A percentile compares a stretch with the other conserved stretches of the same genome.
Conservation (phyloP, 2,113 vertebrate species). For the Pogonocichla stellata region DNA sequence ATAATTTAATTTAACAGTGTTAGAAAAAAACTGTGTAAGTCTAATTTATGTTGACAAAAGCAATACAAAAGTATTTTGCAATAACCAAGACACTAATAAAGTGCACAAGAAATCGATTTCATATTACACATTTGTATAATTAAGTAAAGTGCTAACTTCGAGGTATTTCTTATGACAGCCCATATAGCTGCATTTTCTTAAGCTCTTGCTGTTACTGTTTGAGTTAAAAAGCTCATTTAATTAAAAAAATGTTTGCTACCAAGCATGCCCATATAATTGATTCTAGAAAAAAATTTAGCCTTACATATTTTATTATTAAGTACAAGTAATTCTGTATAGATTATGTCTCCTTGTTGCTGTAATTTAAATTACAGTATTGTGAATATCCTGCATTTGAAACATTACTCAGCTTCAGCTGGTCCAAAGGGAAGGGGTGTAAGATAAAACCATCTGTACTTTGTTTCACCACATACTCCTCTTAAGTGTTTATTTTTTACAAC, state of each 20-base stretch:
- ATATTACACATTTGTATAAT: constrained; percentile 43
- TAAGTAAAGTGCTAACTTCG: neutral
- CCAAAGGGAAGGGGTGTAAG: neutral
- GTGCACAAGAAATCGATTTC: constrained; percentile 20
- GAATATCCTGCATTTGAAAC: neutral
- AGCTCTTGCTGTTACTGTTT: neutral
- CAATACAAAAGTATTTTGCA: constrained; percentile 22
- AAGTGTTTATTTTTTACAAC: neutral
- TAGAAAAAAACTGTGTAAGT: constrained; percentile 1
- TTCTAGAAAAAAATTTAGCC: neutral
- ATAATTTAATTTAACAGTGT: constrained; percentile 36
- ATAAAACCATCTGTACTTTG: neutral
- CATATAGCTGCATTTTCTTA: neutral
- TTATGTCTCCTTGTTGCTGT: constrained; percentile 1
- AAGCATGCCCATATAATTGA: neutral
- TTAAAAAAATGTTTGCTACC: constrained; percentile 35
- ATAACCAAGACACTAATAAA: constrained; percentile 25
- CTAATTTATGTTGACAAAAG: constrained; percentile 55
- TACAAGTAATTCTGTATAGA: neutral
- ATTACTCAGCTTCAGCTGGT: neutral
- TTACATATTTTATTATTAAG: neutral
- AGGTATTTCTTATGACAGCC: neutral
- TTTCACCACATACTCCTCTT: neutral
- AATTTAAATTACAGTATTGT: neutral
- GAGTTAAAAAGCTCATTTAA: constrained; percentile 35